Base-by-base conservation (phyloP, 2,888 invertebrate species). In the Ernsta delagoae region DNA sequence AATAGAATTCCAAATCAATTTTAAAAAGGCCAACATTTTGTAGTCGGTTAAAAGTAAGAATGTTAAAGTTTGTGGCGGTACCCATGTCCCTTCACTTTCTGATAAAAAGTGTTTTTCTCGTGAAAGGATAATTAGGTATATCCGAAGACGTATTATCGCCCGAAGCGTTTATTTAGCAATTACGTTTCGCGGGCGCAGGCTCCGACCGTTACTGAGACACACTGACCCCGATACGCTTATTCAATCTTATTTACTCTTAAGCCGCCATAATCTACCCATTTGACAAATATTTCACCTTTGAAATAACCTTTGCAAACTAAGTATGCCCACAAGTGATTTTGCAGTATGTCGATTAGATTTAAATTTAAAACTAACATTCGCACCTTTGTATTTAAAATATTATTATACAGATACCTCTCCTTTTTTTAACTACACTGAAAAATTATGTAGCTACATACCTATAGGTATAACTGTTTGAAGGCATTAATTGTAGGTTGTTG, bases 181-280 rank as follows among this genome's bases (percentile, higher is more conserved):
- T 24, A 74, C 3, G 75, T 70, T 16, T 45, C 62, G 69, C 70
- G 81, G 76, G 74, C 83, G 72, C 87, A 83, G 81, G 73, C 81
- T 86, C 81, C 78, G 83, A 87, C 91, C 89, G 89, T 89, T 90
- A 90, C 78, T 75, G 75, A 80, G 82, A 83, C 91, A 89, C 74
- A 88, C 87, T 92, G 85, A 90, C 92, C 89, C 77, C 87, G 86
- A 87, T 90, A 83, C 80, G 79, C 77, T 76, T 77, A 77, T 80
- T 76, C 79, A 73, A 80, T 83, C 81, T 83, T 53, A 53, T 24
- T 9, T 69, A 72, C 71, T 65, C 16, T 65, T 59, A 63, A 63
- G 63, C 61, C 62, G 65, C 62, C 63, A 41, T 36, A 56, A 6
- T 5, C n/a, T 5, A 45, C 48, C 12, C 6, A 43, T 68, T 71